phyloP scores from a whole-genome alignment of 1,140 invertebrate species.

The Aphidius gifuensis region DNA sequence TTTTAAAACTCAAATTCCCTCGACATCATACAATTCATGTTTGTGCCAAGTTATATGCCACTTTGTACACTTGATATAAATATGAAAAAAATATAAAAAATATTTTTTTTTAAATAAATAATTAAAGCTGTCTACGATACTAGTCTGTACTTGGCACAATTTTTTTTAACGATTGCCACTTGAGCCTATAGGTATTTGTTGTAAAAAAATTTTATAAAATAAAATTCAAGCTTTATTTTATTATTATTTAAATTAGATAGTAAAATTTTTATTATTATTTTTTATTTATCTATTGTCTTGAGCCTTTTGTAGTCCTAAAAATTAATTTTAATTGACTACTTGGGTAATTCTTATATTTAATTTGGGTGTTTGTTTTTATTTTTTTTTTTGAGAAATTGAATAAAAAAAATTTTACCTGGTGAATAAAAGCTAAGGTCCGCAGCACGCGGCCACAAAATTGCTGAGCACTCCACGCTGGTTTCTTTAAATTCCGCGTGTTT shows the following conservation, averaged over 20 bases:
- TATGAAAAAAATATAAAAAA: constrained; percentile 14
- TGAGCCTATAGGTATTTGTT: background rate
- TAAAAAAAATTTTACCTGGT: constrained; percentile 39
- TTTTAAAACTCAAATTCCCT: background rate
- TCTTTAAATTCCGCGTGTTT: constrained; percentile 44
- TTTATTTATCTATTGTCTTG: too few species aligned
- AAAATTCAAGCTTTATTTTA: too few species aligned
- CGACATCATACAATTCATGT: constrained; percentile 11
- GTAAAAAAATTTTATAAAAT: too few species aligned
- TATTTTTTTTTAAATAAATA: constrained; percentile 6
- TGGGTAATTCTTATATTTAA: background rate
- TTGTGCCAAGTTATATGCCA: constrained; percentile 25
- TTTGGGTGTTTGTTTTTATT: background rate
- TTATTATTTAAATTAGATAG: too few species aligned
- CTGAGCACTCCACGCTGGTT: constrained; percentile 53
- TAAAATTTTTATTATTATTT: too few species aligned
- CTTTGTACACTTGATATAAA: constrained; percentile 9
- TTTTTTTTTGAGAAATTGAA: background rate
- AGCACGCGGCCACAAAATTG: constrained; percentile 51
- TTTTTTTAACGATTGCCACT: constrained; percentile 10
- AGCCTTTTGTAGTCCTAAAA: too few species aligned
- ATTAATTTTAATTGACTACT: too few species aligned
- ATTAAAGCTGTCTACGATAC: constrained; percentile 18
- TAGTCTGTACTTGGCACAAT: constrained; percentile 14
- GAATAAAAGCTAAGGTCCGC: constrained; percentile 51